Conservation (phyloP, 2,888 invertebrate genomes). For the Aspidiotus rigidus region DNA sequence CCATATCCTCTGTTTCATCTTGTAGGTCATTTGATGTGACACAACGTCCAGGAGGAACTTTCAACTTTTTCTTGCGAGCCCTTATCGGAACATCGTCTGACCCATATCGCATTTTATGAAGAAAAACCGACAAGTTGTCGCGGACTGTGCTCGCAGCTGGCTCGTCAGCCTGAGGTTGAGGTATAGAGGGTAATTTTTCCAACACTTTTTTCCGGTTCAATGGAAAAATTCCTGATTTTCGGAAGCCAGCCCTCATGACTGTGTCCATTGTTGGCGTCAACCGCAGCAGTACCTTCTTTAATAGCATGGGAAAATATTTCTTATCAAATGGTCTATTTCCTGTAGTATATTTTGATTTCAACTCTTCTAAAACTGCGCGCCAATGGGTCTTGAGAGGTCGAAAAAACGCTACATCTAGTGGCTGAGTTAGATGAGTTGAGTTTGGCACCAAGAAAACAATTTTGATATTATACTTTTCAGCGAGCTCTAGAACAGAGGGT, state of each 20-base stretch:
- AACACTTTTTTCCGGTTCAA: background rate
- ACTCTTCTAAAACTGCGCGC: background rate
- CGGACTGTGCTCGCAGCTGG: background rate
- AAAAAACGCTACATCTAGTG: conserved; percentile 13
- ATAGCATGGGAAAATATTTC: background rate
- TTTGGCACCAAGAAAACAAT: background rate
- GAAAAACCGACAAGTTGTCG: background rate
- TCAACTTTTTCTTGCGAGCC: background rate
- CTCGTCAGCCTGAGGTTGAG: background rate
- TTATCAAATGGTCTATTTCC: background rate
- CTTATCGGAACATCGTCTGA: background rate
- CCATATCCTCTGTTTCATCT: background rate
- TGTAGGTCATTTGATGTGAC: background rate
- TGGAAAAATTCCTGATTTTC: background rate
- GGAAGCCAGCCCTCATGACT: background rate
- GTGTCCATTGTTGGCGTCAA: background rate
- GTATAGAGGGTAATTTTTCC: background rate
- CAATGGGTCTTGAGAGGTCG: background rate
- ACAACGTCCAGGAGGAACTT: background rate
- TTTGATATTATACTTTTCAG: background rate
- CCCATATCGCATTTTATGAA: background rate
- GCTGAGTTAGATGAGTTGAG: conserved; percentile 5
- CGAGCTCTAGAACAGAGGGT: background rate
- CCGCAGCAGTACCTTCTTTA: background rate
- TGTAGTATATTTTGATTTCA: background rate